Percentiles rank a stretch among this genome's conserved stretches.
Evolutionary conservation across 53 echinoderm and acorn worm species (phyloP).

Genomic region (Zoroaster sp.): DNA sequence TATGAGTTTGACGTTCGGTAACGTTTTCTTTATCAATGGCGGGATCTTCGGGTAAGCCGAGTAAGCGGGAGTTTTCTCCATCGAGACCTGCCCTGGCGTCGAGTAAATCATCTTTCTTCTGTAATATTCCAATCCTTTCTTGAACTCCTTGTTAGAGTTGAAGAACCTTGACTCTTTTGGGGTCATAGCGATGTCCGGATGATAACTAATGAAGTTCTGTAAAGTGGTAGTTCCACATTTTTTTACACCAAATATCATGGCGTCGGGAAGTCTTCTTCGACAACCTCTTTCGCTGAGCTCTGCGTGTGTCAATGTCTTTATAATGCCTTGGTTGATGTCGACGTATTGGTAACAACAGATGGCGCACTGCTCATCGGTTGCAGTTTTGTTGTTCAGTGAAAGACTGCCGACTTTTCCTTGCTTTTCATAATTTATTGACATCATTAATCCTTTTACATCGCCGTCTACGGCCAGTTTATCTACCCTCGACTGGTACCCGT

Average conservation of each 20-base stretch:
- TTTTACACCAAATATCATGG: slow-evolving; percentile 78
- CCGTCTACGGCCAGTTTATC: too few relatives aligned
- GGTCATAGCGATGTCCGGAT: slow-evolving; percentile 76
- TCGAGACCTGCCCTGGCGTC: slow-evolving; percentile 61
- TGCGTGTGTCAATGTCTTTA: neutral
- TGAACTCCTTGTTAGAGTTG: slow-evolving; percentile 14
- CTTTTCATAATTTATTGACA: too few relatives aligned
- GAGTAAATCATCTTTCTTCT: slow-evolving; percentile 71
- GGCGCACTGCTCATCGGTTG: too few relatives aligned
- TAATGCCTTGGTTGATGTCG: neutral
- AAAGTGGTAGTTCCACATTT: slow-evolving; percentile 89
- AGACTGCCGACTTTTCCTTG: too few relatives aligned
- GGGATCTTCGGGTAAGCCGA: slow-evolving; percentile 42
- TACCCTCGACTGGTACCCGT: neutral
- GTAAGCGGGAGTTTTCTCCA: slow-evolving; percentile 89
- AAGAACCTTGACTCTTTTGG: slow-evolving; percentile 72
- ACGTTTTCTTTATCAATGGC: too few relatives aligned
- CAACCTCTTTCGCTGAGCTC: slow-evolving; percentile 57
- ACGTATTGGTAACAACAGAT: neutral
- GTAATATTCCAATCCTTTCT: slow-evolving; percentile 65
- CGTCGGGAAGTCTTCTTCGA: slow-evolving; percentile 61
- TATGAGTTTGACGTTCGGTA: too few relatives aligned
- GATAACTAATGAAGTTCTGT: slow-evolving; percentile 77
- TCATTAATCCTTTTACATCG: too few relatives aligned
- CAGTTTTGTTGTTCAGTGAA: too few relatives aligned